A percentile compares a stretch with the other conserved stretches of the same genome.
These are phyloP conservation scores for Stenurella melanura DNA, from an alignment of 2,888 invertebrate genomes.

Conservation along the genomic window DNA sequence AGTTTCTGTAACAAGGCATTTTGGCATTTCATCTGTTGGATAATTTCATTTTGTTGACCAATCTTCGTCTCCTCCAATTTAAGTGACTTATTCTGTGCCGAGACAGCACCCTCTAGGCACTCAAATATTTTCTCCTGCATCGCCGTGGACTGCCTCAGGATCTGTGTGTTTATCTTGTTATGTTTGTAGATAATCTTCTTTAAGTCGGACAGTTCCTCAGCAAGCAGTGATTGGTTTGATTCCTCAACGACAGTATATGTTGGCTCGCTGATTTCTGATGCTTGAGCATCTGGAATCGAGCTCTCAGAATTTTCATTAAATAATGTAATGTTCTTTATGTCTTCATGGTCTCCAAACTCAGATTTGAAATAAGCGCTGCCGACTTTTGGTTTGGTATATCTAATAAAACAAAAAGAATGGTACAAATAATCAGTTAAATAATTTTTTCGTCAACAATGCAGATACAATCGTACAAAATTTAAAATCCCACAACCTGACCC, in stretches of 20 bases:
- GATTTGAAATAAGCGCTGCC: not conserved
- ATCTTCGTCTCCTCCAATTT: conserved; percentile 48
- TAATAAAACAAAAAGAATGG: conserved; percentile 1
- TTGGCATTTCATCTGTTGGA: conserved; percentile 53
- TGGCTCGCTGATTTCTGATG: conserved; percentile 36
- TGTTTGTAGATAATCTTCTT: conserved; percentile 45
- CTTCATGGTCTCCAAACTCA: not conserved
- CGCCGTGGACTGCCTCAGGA: conserved; percentile 42
- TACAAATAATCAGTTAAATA: too few relatives aligned
- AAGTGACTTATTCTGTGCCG: conserved; percentile 44
- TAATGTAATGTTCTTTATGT: conserved; percentile 41
- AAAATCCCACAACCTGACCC: too few relatives aligned
- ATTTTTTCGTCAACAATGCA: too few relatives aligned
- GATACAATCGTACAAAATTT: too few relatives aligned
- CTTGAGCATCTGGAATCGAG: conserved; percentile 17
- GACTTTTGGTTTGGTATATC: conserved; percentile 15
- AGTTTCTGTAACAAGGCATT: conserved; percentile 52
- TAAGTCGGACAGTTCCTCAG: conserved; percentile 47
- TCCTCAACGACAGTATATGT: conserved; percentile 41
- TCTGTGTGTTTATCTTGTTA: conserved; percentile 38
- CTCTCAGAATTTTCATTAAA: conserved; percentile 25
- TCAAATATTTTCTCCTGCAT: conserved; percentile 47
- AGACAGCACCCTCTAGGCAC: conserved; percentile 43
- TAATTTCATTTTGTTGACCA: conserved; percentile 52
- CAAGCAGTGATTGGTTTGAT: conserved; percentile 33